phyloP scores from a whole-genome alignment of 2,888 invertebrate genomes.

The Meloe dianella region DNA sequence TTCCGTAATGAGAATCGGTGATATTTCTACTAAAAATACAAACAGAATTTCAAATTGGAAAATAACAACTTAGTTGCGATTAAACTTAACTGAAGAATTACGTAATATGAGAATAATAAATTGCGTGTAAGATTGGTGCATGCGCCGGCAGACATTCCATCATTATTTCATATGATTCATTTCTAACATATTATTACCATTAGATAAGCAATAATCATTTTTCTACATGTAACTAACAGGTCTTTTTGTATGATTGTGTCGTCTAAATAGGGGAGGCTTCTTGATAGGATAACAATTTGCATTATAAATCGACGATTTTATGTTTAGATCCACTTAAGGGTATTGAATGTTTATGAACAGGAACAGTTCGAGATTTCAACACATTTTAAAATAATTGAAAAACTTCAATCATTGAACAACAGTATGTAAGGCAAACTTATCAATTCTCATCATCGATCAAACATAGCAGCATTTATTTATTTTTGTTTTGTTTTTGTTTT shows the following conservation, averaged over 20 bases:
- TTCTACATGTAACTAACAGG: background rate
- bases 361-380: background rate
- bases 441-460: too few species aligned
- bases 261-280: too few species aligned
- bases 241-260: background rate
- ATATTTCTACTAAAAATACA: too few species aligned
- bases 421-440: too few species aligned
- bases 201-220: background rate
- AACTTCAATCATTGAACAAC: too few species aligned
- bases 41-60: too few species aligned
- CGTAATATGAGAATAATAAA: background rate
- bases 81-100: background rate
- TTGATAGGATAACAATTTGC: background rate
- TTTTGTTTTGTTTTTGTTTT: too few species aligned
- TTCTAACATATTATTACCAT: background rate
- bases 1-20: too few species aligned
- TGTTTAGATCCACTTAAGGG: background rate
- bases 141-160: slow-evolving; percentile 3
- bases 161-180: background rate
- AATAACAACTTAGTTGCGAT: background rate
- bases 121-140: background rate
- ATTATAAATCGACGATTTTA: slow-evolving; percentile 3
- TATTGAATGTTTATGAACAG: background rate
- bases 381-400: background rate
- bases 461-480: too few species aligned